Evolutionary conservation across 2,113 vertebrate genomes (phyloP).

Genomic region (Diphyllodes magnificus): DNA sequence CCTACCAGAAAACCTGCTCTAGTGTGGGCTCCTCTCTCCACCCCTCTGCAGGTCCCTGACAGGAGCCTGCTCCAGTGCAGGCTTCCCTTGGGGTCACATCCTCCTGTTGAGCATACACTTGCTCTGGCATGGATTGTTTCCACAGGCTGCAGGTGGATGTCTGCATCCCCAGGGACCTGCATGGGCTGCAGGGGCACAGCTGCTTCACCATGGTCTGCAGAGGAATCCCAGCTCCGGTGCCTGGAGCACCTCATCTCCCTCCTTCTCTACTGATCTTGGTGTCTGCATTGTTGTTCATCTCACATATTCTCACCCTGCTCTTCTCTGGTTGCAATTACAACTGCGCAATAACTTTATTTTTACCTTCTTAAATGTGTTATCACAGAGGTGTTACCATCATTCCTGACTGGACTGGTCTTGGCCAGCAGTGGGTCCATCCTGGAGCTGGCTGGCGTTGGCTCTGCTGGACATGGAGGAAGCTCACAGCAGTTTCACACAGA

Average conservation of each 20-base stretch:
- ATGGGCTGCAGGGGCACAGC: neutral
- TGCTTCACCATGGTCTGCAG: neutral
- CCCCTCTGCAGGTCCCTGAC: neutral
- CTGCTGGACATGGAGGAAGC: neutral
- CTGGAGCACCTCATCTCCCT: neutral
- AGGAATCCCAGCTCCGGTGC: neutral
- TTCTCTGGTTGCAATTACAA: neutral
- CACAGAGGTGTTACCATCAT: accelerated
- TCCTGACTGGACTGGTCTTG: neutral
- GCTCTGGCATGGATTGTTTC: neutral
- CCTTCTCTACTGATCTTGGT: neutral
- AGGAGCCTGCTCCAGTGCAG: neutral
- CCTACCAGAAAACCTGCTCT: neutral
- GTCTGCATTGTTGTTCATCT: neutral
- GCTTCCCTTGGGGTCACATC: neutral
- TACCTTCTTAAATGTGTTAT: neutral
- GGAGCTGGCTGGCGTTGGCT: neutral
- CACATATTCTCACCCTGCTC: neutral
- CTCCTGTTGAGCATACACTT: accelerated
- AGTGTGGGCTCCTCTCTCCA: neutral
- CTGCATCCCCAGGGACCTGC: neutral
- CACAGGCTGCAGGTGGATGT: accelerated
- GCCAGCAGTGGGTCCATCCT: neutral
- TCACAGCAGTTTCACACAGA: neutral
- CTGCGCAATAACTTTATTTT: neutral